Base-by-base conservation (phyloP, 2,888 invertebrate genomes). In the Rhorus exstirpatorius region DNA sequence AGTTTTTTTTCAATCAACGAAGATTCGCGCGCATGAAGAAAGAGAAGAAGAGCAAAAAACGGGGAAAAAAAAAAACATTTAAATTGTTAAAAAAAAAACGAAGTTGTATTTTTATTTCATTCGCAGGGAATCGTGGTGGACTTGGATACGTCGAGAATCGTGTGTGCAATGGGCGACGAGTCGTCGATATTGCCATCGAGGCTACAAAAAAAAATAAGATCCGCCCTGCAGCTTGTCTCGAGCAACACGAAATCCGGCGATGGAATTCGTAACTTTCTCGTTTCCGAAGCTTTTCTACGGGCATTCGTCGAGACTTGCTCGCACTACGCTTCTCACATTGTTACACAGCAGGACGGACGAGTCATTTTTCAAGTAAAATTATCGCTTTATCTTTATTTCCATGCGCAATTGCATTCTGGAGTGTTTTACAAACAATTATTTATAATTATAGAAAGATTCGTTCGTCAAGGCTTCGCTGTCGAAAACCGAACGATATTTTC, bases 211-310 rank as follows among this genome's bases (percentile, higher is more conserved):
- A 95, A 96, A 0, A 93, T 97, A 35, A 95, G 95, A 87, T 95
- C 94, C 75, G 95, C 95, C 38, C 91, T 96, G 19, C 92, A 93
- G 35, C 89, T 94, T 35, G 93, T 94, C 0, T 91, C 88, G n/a
- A 92, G 86, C 87, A 88, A 89, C 83, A 88, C 93, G 53, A 92
- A 93, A 63, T 92, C 93, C 17, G 94, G 94, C 79, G 94, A 94
- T 84, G 93, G 93, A 80, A 94, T 95, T 0, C 93, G 95, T n/a
- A 96, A 96, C 85, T 95, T 96, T 35, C 94, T 97, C 92, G 95
- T 97, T 14, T 96, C 96, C 0, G 97, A 97, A 90, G 96, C 97
- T 0, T 97, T 97, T 88, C 92, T 97, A 26, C 93, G 97, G 77
- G 95, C 97, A 88, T 97, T 97, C 90, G 96, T 97, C 0, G 96